A percentile compares a stretch with the other conserved stretches of the same genome.
phyloP scores from a whole-genome alignment of 2,888 invertebrate species.

The Tubulanus polymorphus region DNA sequence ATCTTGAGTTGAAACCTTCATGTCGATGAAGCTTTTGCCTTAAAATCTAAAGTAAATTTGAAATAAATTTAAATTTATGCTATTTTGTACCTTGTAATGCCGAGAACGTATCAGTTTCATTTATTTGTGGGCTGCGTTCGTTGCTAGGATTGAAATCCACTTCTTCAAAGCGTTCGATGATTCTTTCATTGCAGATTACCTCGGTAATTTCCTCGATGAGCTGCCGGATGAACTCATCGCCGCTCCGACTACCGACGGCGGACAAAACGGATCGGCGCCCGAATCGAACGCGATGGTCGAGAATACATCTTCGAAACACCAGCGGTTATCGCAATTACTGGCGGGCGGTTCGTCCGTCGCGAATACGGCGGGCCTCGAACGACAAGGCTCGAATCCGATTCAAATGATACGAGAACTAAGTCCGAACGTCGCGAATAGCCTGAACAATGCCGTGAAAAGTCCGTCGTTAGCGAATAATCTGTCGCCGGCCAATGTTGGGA shows the following conservation, averaged over 20 bases:
- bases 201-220: constrained; percentile 27
- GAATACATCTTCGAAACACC: constrained; percentile 33
- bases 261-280: constrained; percentile 31
- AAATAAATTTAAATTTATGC: too few species aligned
- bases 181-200: constrained; percentile 11
- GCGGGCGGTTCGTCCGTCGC: constrained; percentile 18
- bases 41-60: too few species aligned
- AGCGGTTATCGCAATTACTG: constrained; percentile 39
- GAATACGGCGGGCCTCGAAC: background rate
- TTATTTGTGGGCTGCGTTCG: too few species aligned
- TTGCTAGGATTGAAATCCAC: too few species aligned
- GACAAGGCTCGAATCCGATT: background rate
- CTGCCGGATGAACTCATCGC: constrained; percentile 45
- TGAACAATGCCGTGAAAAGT: constrained; percentile 37
- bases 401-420: background rate
- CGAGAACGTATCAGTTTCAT: too few species aligned
- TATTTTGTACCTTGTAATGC: too few species aligned
- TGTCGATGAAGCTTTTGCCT: too few species aligned
- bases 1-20: too few species aligned
- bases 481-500: constrained; percentile 35
- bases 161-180: background rate
- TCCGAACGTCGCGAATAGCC: constrained; percentile 11
- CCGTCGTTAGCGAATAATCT: constrained; percentile 36
- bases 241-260: constrained; percentile 21
- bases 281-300: constrained; percentile 24